These are phyloP conservation scores for Bilobella aurantiaca DNA, from an alignment of 1,140 invertebrate genomes.

Conservation along the genomic window DNA sequence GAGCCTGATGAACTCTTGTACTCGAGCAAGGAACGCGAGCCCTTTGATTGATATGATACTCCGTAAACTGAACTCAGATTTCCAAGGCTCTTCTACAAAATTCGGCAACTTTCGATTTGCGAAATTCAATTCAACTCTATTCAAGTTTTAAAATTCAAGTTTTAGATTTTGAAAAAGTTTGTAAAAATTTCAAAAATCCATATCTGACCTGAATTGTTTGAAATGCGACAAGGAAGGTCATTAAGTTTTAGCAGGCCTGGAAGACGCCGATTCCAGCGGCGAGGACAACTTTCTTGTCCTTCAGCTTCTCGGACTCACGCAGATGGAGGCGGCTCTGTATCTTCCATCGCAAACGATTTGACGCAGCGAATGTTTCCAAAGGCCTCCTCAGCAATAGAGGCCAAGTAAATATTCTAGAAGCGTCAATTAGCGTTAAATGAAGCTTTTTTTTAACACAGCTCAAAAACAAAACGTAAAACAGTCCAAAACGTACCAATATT, in stretches of 20 bases:
- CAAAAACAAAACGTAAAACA: too few relatives aligned
- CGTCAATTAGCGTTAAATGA: conserved; percentile 65
- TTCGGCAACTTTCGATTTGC: too few relatives aligned
- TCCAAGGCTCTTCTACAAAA: neutral
- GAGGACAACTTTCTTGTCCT: conserved; percentile 54
- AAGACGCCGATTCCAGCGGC: conserved; percentile 84
- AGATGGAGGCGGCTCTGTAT: conserved; percentile 66
- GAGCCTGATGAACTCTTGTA: conserved; percentile 56
- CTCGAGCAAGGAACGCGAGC: conserved; percentile 68
- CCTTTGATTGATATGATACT: conserved; percentile 69
- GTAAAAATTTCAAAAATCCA: neutral
- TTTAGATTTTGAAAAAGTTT: too few relatives aligned
- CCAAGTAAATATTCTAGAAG: conserved; percentile 38
- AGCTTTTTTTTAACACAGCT: neutral
- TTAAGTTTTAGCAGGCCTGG: conserved; percentile 69
- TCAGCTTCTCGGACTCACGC: conserved; percentile 52
- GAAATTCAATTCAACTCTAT: too few relatives aligned
- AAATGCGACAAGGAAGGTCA: conserved; percentile 88
- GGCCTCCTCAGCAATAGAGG: conserved; percentile 76
- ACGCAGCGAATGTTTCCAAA: conserved; percentile 83
- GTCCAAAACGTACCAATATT: too few relatives aligned
- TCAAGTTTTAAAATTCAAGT: too few relatives aligned
- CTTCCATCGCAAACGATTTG: conserved; percentile 83
- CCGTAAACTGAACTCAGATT: conserved; percentile 80
- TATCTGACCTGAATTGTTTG: conserved; percentile 84